phyloP scores from a whole-genome alignment of 2,113 vertebrate genomes.

The Semicossyphus pulcher region DNA sequence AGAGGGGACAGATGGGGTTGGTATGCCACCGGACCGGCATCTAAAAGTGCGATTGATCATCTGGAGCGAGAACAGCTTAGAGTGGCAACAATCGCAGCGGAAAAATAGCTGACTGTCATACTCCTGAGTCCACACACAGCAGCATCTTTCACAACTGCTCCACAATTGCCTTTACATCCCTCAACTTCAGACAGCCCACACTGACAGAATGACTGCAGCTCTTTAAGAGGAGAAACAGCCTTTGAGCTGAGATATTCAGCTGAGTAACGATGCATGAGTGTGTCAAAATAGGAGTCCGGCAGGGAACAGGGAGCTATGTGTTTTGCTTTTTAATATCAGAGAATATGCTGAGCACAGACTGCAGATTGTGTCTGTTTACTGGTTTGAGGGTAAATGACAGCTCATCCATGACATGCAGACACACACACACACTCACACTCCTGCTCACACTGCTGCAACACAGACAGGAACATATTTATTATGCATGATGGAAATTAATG shows the following conservation, averaged over 20 bases:
- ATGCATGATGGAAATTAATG: neutral
- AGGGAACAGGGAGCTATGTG: neutral
- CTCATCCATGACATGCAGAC: neutral
- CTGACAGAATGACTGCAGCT: conserved; percentile 3
- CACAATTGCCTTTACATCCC: conserved; percentile 1
- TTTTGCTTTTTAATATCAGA: neutral
- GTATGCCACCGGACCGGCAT: neutral
- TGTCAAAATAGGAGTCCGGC: neutral
- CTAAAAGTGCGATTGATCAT: conserved; percentile 25
- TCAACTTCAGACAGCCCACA: conserved; percentile 13
- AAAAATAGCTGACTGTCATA: conserved; percentile 38
- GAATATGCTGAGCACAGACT: conserved; percentile 1
- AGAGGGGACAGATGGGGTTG: conserved; percentile 14
- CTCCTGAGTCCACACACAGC: neutral
- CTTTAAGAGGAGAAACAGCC: neutral
- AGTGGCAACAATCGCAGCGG: neutral
- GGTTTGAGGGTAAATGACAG: neutral
- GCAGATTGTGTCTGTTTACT: conserved; percentile 23
- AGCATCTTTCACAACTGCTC: conserved; percentile 14
- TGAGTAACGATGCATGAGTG: conserved; percentile 2
- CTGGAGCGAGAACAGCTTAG: conserved; percentile 7
- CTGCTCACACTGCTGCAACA: neutral
- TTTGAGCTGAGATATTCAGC: conserved; percentile 12
- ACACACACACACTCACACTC: neutral
- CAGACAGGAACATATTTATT: neutral